Evolutionary conservation across 2,888 invertebrate genomes (phyloP), one percentile per base, ranked within the genome.

Genomic region (Aspidapion aeneum): DNA sequence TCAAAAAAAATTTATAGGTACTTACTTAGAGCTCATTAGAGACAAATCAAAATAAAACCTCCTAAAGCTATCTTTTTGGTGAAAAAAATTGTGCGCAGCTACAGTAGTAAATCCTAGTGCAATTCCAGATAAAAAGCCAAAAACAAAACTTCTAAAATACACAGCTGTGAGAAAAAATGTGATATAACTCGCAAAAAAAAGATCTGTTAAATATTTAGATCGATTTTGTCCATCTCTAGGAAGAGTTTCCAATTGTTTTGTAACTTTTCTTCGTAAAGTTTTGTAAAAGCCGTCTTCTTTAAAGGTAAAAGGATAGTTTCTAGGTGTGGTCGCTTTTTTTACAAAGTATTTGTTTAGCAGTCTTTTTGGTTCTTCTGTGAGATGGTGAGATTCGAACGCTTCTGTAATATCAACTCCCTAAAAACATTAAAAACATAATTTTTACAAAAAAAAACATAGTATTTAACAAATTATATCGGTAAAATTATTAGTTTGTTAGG

Each of bases 351-450:
- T 89, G 12, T 82, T 79, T 2, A 92, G 77, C 61, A 89, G 73
- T 68, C 82, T 82, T 71, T 85, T 83, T 1, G 79, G 78, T 2
- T 52, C 16, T 1, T 80, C 78, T 2, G 84, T 82, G 51, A 91
- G 73, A 75, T 93, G 92, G 76, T 91, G 89, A 0, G 83, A 78
- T 82, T 91, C 90, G 72, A 91, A 93, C 2, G 88, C 86, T 80
- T 93, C 92, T 0, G 92, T 92, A 63, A 93, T 90, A 71, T 93
- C 92, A 1, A 88, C 89, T 0, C 91, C 92, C 84, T 88, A 84
- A 22, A 58, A 66, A 19, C n/a, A n/a, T n/a, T 12, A 48, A n/a
- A n/a, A 12, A 12, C 49, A 18, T 9, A 52, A 52, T 5, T 52
- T 19, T 5, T n/a, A 5, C 52, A 52, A 52, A 9, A 9, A 3